phyloP scores from a whole-genome alignment of 2,797 vertebrate species.

The Eupleurogrammus muticus region DNA sequence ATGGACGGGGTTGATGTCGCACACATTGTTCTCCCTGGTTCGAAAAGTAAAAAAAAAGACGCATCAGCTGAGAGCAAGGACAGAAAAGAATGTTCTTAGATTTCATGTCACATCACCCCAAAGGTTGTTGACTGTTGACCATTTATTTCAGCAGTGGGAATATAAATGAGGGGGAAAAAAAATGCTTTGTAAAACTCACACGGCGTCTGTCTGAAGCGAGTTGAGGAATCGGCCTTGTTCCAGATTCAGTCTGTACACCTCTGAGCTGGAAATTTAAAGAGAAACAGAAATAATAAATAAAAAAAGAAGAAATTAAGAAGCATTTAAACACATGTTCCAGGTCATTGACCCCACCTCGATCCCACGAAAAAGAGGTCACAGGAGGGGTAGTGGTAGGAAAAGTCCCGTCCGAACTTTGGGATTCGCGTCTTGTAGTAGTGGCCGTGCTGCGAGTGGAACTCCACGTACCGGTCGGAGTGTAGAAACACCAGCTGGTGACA shows the following conservation, averaged over 20 bases:
- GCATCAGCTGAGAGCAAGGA: neutral
- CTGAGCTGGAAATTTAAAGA: conserved; percentile 83
- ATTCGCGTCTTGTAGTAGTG: conserved; percentile 96
- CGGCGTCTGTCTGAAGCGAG: conserved; percentile 92
- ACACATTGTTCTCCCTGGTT: conserved; percentile 92
- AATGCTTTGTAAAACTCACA: conserved; percentile 83
- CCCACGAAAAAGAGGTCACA: conserved; percentile 97
- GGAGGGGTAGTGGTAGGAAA: conserved; percentile 95
- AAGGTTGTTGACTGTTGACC: neutral
- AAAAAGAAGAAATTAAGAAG: no score
- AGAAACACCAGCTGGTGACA: conserved; percentile 92
- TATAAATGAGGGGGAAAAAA: neutral
- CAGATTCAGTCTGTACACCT: conserved; percentile 94
- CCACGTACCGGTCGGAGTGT: conserved; percentile 90
- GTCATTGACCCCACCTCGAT: conserved; percentile 84
- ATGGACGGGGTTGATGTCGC: conserved; percentile 94
- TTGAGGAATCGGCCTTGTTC: conserved; percentile 96
- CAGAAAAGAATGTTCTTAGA: neutral
- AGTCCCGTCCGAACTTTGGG: conserved; percentile 96
- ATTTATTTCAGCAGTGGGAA: neutral
- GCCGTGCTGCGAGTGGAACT: conserved; percentile 96
- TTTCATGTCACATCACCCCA: neutral
- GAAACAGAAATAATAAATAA: no score
- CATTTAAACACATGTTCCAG: neutral
- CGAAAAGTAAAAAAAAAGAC: conserved; percentile 27